Conservation (phyloP, 2,113 vertebrate species). For the Macrotus californicus region DNA sequence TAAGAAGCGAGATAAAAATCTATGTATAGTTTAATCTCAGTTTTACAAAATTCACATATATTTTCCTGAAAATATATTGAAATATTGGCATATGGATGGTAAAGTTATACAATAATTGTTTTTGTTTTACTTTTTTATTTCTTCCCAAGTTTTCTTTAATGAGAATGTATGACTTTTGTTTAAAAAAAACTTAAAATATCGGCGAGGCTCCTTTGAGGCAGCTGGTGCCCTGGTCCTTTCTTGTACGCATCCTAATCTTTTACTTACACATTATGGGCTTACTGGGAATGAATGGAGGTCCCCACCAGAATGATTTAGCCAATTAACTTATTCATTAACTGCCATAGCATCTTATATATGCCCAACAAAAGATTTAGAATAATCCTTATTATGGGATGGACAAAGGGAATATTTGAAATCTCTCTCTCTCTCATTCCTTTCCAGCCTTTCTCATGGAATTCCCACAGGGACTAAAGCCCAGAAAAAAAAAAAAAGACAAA, state of each 20-base stretch:
- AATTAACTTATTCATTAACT: conserved; percentile 66
- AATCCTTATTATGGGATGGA: conserved; percentile 47
- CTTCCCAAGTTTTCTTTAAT: conserved; percentile 1
- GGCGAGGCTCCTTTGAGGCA: background rate
- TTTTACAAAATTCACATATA: background rate
- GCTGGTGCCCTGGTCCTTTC: conserved; percentile 29
- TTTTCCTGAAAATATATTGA: conserved; percentile 4
- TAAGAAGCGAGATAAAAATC: background rate
- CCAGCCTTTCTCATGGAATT: conserved; percentile 59
- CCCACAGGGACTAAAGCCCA: conserved; percentile 43
- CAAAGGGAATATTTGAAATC: conserved; percentile 59
- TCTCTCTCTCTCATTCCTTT: conserved; percentile 10
- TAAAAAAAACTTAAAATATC: background rate
- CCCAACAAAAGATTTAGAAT: conserved; percentile 56
- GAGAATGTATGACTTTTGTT: background rate
- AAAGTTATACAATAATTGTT: background rate
- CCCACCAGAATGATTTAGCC: conserved; percentile 32
- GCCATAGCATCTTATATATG: conserved; percentile 48
- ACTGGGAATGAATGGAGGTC: conserved; percentile 41
- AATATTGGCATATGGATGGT: background rate
- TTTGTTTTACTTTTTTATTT: background rate
- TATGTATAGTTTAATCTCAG: background rate
- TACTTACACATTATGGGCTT: background rate
- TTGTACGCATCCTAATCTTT: conserved; percentile 37
- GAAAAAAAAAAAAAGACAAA: conserved; percentile 14